These are phyloP conservation scores for Nematostella vectensis DNA, from an alignment of 92 coral and sea anemone species.

Conservation along the genomic window DNA sequence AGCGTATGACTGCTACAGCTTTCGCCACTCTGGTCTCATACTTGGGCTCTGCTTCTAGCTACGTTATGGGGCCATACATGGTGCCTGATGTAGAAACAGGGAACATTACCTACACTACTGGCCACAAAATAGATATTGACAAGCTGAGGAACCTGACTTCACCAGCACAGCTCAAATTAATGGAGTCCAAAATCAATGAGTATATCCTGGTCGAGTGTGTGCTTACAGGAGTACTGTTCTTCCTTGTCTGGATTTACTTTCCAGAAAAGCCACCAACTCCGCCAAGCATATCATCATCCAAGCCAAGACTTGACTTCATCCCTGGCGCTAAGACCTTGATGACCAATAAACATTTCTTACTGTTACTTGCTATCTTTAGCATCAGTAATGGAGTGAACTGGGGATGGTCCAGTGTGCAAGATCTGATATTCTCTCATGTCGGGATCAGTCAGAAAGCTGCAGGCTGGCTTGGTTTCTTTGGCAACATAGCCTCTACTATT, in stretches of 20 bases:
- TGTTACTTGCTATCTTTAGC: constrained; percentile 61
- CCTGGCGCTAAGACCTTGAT: constrained; percentile 72
- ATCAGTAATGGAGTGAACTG: constrained; percentile 86
- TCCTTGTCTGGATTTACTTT: constrained; percentile 66
- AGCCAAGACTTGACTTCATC: constrained; percentile 67
- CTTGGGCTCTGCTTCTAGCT: constrained; percentile 79
- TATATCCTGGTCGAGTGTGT: constrained; percentile 69
- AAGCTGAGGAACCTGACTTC: constrained; percentile 55
- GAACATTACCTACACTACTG: constrained; percentile 59
- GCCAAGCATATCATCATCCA: constrained; percentile 84
- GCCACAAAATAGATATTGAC: constrained; percentile 59
- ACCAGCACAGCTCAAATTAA: constrained; percentile 38
- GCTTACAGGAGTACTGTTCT: constrained; percentile 54
- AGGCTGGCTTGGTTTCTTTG: constrained; percentile 97
- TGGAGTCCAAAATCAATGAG: constrained; percentile 71
- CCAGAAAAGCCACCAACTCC: constrained; percentile 96
- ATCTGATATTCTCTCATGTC: constrained; percentile 82
- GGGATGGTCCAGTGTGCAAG: constrained; percentile 97
- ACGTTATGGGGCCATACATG: constrained; percentile 71
- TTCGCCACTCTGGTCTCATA: constrained; percentile 82
- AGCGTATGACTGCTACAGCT: constrained; percentile 96
- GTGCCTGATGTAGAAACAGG: constrained; percentile 83
- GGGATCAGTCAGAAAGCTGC: constrained; percentile 89
- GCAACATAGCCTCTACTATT: constrained; percentile 75
- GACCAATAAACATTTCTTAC: constrained; percentile 59